These are phyloP conservation scores for Lamellibrachia satsuma DNA, from an alignment of 2,888 invertebrate species.

Conservation along the genomic window DNA sequence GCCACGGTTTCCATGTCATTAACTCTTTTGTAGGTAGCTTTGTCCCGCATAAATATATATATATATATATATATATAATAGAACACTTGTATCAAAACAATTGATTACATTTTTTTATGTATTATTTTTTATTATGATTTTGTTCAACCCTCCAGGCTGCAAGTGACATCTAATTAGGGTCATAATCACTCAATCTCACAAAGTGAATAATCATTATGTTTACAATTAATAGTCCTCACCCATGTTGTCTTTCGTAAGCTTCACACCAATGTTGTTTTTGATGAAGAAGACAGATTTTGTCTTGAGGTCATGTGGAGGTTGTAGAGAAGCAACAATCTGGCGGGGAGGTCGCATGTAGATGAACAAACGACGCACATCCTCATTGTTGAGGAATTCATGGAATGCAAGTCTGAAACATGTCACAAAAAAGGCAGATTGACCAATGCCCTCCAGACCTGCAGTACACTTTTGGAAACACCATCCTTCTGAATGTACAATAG, in stretches of 20 bases:
- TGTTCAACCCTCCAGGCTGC: background rate
- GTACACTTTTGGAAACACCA: background rate
- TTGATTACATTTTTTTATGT: background rate
- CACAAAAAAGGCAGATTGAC: background rate
- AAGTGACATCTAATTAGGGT: background rate
- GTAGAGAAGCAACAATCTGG: conserved; percentile 57
- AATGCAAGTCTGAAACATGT: conserved; percentile 57
- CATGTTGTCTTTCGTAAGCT: conserved; percentile 63
- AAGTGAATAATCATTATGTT: background rate
- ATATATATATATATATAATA: background rate
- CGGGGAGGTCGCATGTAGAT: conserved; percentile 53
- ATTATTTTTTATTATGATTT: background rate
- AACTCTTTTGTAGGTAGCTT: too few species aligned
- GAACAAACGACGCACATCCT: conserved; percentile 62
- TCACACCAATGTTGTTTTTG: conserved; percentile 61
- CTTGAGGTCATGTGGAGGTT: conserved; percentile 58
- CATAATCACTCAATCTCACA: background rate
- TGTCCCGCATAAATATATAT: too few species aligned
- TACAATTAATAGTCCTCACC: conserved; percentile 47
- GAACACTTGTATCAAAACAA: background rate
- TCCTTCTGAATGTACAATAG: background rate
- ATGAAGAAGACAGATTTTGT: conserved; percentile 63
- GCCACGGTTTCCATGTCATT: too few species aligned
- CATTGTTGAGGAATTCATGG: conserved; percentile 65
- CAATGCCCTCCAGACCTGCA: background rate